A percentile compares a stretch with the other conserved stretches of the same genome.
Conservation (phyloP, 2,797 vertebrate genomes). For the Pipistrellus pipistrellus region DNA sequence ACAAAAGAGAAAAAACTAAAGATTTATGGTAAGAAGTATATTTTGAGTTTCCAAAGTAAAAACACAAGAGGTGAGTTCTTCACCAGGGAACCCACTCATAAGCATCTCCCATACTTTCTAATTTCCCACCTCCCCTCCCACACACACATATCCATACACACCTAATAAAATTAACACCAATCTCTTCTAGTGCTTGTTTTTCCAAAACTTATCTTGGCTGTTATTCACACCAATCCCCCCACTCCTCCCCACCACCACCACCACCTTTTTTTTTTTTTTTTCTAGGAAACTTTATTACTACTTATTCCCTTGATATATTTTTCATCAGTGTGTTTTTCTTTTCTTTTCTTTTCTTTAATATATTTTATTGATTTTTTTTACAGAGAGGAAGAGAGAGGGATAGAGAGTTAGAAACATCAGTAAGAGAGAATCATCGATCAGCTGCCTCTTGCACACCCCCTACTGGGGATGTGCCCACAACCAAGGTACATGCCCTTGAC, state of each 20-base stretch:
- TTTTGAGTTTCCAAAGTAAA: conserved; percentile 19
- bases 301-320: neutral
- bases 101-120: neutral
- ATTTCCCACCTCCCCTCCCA: neutral
- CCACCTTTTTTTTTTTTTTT: neutral
- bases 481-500: too few species aligned
- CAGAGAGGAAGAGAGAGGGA: too few species aligned
- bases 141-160: neutral
- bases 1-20: conserved; percentile 40
- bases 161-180: neutral
- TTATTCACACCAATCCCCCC: neutral
- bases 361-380: too few species aligned
- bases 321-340: neutral
- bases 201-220: conserved; percentile 42
- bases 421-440: too few species aligned
- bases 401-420: too few species aligned
- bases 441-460: too few species aligned
- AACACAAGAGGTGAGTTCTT: neutral
- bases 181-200: conserved; percentile 17
- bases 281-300: neutral
- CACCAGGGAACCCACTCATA: neutral
- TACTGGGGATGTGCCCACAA: too few species aligned
- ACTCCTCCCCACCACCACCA: too few species aligned
- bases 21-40: neutral
- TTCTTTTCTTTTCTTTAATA: neutral